phyloP scores from a whole-genome alignment of 2,888 invertebrate species.

The Coronaproctus castanopsis region DNA sequence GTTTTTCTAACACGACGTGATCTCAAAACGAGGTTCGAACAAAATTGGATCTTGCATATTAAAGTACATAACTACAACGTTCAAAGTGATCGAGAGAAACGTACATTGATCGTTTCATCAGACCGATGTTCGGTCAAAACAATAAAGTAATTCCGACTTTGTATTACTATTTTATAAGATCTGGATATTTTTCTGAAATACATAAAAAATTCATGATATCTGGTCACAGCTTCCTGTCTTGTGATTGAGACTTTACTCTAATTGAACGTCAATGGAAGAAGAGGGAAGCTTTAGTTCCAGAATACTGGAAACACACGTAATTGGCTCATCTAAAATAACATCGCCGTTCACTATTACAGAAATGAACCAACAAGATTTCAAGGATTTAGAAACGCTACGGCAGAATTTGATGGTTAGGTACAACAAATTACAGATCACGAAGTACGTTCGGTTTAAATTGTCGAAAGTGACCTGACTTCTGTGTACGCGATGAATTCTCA shows the following conservation, averaged over 20 bases:
- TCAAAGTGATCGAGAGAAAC: neutral
- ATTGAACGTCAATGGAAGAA: too few species aligned
- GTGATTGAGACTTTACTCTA: neutral
- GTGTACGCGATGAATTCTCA: too few species aligned
- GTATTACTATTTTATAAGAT: neutral
- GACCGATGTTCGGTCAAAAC: neutral
- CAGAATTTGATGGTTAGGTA: neutral
- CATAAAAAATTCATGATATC: neutral
- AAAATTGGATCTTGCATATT: neutral
- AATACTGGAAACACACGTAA: neutral
- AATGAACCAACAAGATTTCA: constrained; percentile 1
- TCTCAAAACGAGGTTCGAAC: too few species aligned
- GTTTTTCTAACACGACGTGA: neutral
- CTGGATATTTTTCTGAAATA: neutral
- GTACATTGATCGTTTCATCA: neutral
- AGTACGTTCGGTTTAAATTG: too few species aligned
- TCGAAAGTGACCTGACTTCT: too few species aligned
- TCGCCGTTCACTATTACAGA: neutral
- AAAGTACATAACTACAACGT: neutral
- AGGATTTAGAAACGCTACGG: neutral
- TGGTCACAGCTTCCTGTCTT: neutral
- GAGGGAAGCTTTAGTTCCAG: neutral
- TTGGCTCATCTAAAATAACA: neutral
- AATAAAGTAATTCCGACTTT: neutral
- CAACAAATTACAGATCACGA: neutral